These are phyloP conservation scores for Drosophila nigromelanica DNA, from an alignment of 1,140 invertebrate genomes.

Conservation along the genomic window DNA sequence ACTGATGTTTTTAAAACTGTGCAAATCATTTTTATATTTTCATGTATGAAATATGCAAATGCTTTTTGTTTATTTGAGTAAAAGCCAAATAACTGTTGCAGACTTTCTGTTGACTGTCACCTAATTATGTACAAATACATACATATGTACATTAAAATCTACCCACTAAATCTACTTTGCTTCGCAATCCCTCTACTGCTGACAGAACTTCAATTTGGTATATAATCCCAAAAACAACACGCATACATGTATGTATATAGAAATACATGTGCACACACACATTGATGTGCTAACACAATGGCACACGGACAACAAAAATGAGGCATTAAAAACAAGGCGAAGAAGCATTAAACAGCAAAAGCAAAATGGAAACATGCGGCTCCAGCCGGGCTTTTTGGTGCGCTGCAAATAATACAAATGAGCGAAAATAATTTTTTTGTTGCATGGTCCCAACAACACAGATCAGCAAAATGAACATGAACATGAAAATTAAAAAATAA, in stretches of 20 bases:
- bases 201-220: constrained; percentile 13
- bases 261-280: background rate
- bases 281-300: constrained; percentile 31
- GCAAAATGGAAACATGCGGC: constrained; percentile 16
- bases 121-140: background rate
- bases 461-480: too few relatives aligned
- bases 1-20: background rate
- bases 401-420: constrained; percentile 17
- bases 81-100: background rate
- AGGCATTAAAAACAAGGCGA: constrained; percentile 49
- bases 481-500: background rate
- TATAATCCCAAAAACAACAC: constrained; percentile 38
- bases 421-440: too few relatives aligned
- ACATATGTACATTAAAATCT: background rate
- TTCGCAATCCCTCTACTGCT: constrained; percentile 7
- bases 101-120: background rate
- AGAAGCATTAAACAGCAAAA: constrained; percentile 30
- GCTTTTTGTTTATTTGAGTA: background rate
- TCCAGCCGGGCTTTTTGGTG: background rate
- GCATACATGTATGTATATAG: background rate
- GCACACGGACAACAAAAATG: constrained; percentile 51
- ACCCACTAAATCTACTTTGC: constrained; percentile 13
- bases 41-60: background rate
- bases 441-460: too few relatives aligned
- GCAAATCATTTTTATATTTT: background rate